These are phyloP conservation scores for Chloroclystis v-ata DNA, from an alignment of 2,888 invertebrate genomes.

Conservation along the genomic window DNA sequence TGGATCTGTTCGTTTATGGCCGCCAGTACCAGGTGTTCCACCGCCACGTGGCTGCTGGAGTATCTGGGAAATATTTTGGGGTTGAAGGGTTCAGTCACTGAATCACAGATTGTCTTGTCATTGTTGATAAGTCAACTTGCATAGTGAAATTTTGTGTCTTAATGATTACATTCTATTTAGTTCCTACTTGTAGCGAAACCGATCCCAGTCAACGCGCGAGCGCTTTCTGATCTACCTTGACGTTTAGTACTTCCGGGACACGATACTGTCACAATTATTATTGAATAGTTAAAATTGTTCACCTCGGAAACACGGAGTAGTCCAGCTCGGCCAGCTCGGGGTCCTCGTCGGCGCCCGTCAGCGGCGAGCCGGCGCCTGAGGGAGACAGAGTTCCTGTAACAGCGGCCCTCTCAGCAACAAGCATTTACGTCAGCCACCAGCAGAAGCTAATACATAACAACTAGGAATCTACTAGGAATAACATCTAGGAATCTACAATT, in stretches of 20 bases:
- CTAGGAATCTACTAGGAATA: too few relatives aligned
- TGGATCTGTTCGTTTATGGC: constrained; percentile 92
- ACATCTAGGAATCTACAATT: too few relatives aligned
- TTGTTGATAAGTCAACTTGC: too few relatives aligned
- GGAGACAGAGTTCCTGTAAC: constrained; percentile 72
- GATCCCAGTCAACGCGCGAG: too few relatives aligned
- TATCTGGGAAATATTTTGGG: constrained; percentile 45
- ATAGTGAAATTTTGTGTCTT: too few relatives aligned
- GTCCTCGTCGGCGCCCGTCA: constrained; percentile 74
- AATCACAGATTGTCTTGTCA: background rate
- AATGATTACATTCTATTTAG: too few relatives aligned
- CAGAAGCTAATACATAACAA: background rate
- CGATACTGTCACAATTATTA: too few relatives aligned
- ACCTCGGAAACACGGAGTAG: constrained; percentile 71
- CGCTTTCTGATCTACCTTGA: too few relatives aligned
- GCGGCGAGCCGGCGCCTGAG: constrained; percentile 71
- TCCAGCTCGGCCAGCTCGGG: constrained; percentile 80
- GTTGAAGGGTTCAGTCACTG: background rate
- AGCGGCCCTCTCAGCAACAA: background rate
- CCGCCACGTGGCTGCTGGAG: constrained; percentile 76
- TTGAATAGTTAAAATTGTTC: background rate
- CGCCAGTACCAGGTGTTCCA: constrained; percentile 90
- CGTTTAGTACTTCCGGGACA: too few relatives aligned
- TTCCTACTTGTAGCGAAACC: too few relatives aligned
- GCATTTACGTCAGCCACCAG: constrained; percentile 2